Evolutionary conservation across 2,797 vertebrate genomes (phyloP).

Genomic region (Cyclura pinguis): DNA sequence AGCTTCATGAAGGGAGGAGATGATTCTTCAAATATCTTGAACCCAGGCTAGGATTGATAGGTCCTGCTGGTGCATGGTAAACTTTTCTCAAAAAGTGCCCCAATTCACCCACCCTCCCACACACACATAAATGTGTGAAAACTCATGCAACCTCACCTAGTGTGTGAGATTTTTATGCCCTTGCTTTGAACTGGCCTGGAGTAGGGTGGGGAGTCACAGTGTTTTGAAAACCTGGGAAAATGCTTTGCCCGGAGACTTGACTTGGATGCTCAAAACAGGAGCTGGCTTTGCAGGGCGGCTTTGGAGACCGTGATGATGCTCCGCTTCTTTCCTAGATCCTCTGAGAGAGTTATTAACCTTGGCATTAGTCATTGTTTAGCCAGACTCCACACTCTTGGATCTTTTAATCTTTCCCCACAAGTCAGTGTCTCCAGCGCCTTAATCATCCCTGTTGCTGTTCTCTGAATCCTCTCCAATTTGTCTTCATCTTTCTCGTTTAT

Average conservation of each 20-base stretch:
- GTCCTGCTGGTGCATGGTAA: too few relatives aligned
- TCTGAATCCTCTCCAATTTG: slow-evolving; percentile 60
- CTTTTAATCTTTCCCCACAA: slow-evolving; percentile 64
- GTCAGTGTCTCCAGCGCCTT: slow-evolving; percentile 50
- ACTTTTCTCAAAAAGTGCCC: too few relatives aligned
- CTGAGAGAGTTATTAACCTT: slow-evolving; percentile 45
- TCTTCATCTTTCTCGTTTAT: slow-evolving; percentile 69
- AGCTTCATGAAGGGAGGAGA: too few relatives aligned
- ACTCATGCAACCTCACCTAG: too few relatives aligned
- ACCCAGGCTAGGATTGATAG: too few relatives aligned
- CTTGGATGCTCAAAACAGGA: background rate
- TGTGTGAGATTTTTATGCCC: too few relatives aligned
- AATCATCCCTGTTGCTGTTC: slow-evolving; percentile 51
- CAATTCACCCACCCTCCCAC: too few relatives aligned
- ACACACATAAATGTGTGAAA: too few relatives aligned
- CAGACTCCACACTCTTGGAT: slow-evolving; percentile 49
- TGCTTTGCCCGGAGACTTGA: background rate
- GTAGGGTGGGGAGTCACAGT: too few relatives aligned
- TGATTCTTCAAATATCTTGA: too few relatives aligned
- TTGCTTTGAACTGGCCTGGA: background rate
- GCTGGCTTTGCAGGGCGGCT: background rate
- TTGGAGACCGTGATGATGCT: background rate
- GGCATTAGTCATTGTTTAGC: slow-evolving; percentile 46
- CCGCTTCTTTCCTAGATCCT: slow-evolving; percentile 43
- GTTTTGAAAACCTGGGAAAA: background rate